These are phyloP conservation scores for Hydraecia micacea DNA, from an alignment of 2,888 invertebrate genomes.

Conservation along the genomic window DNA sequence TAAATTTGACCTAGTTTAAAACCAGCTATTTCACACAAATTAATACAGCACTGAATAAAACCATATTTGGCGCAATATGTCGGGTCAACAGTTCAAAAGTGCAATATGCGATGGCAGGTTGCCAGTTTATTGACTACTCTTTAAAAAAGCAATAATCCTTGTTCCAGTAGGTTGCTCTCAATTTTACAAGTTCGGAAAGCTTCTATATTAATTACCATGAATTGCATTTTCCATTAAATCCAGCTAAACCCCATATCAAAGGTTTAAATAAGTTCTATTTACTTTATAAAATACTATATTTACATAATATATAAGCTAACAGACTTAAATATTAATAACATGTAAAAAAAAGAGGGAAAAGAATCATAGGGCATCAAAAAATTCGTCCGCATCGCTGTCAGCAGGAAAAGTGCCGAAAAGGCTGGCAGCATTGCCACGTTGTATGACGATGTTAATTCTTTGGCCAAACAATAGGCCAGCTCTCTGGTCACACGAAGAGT, in stretches of 20 bases:
- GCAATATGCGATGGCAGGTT: constrained; percentile 19
- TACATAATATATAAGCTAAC: too few relatives aligned
- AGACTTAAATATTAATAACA: neutral
- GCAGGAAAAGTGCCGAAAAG: too few relatives aligned
- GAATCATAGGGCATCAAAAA: too few relatives aligned
- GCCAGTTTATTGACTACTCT: constrained; percentile 29
- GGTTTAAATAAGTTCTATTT: neutral
- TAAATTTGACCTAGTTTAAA: neutral
- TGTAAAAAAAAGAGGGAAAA: too few relatives aligned
- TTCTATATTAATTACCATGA: neutral
- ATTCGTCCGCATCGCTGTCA: too few relatives aligned
- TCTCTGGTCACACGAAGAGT: too few relatives aligned
- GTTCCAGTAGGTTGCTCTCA: neutral
- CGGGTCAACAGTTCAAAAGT: constrained; percentile 12
- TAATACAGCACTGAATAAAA: neutral
- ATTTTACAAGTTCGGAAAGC: neutral
- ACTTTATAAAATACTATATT: too few relatives aligned
- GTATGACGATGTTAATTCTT: too few relatives aligned
- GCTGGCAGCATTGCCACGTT: too few relatives aligned
- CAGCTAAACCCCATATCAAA: neutral
- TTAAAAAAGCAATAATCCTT: constrained; percentile 23
- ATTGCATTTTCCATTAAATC: neutral
- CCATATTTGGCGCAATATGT: constrained; percentile 21
- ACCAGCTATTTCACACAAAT: neutral
- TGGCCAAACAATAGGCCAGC: too few relatives aligned